phyloP scores from a whole-genome alignment of 2,797 vertebrate genomes.

The Leucoraja ocellata region DNA sequence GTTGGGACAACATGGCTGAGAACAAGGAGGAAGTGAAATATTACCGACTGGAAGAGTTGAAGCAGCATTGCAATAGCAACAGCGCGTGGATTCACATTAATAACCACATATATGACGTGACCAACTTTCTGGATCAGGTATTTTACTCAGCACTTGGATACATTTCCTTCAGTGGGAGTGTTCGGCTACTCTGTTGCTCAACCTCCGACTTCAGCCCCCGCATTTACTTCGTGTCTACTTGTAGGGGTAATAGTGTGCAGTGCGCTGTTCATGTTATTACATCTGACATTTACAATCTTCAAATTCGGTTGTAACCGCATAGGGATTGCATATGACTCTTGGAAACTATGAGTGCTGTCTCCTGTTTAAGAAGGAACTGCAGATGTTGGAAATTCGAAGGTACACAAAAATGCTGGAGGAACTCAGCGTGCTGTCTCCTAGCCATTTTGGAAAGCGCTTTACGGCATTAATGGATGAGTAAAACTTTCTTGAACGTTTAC shows the following conservation, averaged over 20 bases:
- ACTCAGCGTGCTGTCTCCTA: background rate
- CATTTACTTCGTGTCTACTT: too few species aligned
- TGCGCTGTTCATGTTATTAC: too few species aligned
- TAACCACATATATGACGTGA: constrained; percentile 78
- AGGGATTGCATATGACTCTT: too few species aligned
- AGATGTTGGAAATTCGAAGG: too few species aligned
- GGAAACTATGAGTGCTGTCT: too few species aligned
- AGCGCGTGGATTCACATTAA: constrained; percentile 81
- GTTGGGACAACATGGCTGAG: constrained; percentile 35
- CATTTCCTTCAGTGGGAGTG: background rate
- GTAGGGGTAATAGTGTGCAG: background rate
- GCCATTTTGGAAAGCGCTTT: background rate
- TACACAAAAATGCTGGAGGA: too few species aligned
- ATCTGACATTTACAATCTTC: too few species aligned
- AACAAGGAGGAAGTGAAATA: constrained; percentile 50
- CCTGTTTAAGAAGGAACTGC: too few species aligned
- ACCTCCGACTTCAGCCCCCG: too few species aligned
- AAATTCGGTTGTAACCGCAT: too few species aligned
- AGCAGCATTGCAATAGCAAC: constrained; percentile 71
- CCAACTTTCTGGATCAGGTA: constrained; percentile 80
- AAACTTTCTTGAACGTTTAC: background rate
- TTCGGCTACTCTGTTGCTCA: background rate
- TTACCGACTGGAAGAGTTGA: constrained; percentile 73
- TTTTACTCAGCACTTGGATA: background rate
- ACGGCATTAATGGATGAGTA: background rate